phyloP scores from a whole-genome alignment of 2,113 vertebrate species.

The Ptilorrhoa leucosticta region DNA sequence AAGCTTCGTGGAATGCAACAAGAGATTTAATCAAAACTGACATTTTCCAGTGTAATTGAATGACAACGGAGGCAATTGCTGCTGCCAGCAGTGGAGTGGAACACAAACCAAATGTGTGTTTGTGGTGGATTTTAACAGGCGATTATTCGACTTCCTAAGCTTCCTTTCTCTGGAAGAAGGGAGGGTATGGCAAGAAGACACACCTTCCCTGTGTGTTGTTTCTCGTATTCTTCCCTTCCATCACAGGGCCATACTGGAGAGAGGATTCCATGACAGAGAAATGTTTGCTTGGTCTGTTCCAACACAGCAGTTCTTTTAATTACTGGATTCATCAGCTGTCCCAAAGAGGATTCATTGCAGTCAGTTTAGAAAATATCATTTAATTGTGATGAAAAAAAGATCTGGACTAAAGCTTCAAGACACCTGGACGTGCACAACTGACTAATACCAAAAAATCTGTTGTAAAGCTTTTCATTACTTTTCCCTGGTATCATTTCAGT shows the following conservation, averaged over 20 bases:
- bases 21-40: slow-evolving; percentile 29
- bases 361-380: background rate
- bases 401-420: background rate
- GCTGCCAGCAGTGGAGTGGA: background rate
- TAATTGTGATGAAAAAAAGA: background rate
- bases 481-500: background rate
- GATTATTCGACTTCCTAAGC: background rate
- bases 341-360: background rate
- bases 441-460: background rate
- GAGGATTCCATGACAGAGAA: background rate
- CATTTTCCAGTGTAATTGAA: background rate
- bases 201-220: background rate
- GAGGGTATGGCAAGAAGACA: background rate
- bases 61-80: background rate
- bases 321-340: background rate
- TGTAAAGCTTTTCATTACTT: background rate
- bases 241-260: background rate
- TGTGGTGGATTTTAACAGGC: background rate
- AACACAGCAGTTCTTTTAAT: background rate
- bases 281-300: background rate
- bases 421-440: background rate
- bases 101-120: background rate
- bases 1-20: background rate
- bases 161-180: background rate
- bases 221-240: background rate